These are phyloP conservation scores for Craterocephalus amniculus DNA, from an alignment of 2,797 vertebrate species.

Conservation along the genomic window DNA sequence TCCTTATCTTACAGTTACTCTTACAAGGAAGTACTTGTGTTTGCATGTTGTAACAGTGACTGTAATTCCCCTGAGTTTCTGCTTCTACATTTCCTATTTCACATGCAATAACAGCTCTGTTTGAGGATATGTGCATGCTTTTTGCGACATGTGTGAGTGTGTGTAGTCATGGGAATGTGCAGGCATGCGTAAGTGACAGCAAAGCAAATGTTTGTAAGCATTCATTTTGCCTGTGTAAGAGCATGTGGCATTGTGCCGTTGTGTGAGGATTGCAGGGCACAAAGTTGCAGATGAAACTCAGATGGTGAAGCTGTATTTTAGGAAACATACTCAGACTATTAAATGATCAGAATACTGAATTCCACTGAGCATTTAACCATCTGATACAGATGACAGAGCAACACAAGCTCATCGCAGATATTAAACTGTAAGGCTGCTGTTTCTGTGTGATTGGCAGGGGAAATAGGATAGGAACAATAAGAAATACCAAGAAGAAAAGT, in stretches of 20 bases:
- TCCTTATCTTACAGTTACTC: slow-evolving; percentile 30
- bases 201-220: slow-evolving; percentile 38
- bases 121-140: slow-evolving; percentile 17
- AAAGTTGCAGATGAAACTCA: slow-evolving; percentile 18
- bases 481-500: background rate
- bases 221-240: slow-evolving; percentile 4
- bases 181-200: slow-evolving; percentile 42
- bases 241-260: slow-evolving; percentile 12
- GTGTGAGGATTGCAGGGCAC: slow-evolving; percentile 18
- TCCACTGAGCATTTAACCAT: background rate
- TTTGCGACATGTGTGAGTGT: slow-evolving; percentile 14
- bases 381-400: slow-evolving; percentile 6
- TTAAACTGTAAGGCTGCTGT: slow-evolving; percentile 7
- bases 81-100: slow-evolving; percentile 31
- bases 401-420: slow-evolving; percentile 16
- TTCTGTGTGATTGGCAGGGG: slow-evolving; percentile 11
- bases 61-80: slow-evolving; percentile 25
- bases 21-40: slow-evolving; percentile 21
- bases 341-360: background rate
- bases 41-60: slow-evolving; percentile 16
- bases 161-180: slow-evolving; percentile 35
- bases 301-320: background rate
- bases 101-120: slow-evolving; percentile 34
- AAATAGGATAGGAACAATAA: slow-evolving; percentile 8
- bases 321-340: background rate